A percentile compares a stretch with the other conserved stretches of the same genome.
These are phyloP conservation scores for Sminthurinus aureus DNA, from an alignment of 2,888 invertebrate genomes.

Conservation along the genomic window DNA sequence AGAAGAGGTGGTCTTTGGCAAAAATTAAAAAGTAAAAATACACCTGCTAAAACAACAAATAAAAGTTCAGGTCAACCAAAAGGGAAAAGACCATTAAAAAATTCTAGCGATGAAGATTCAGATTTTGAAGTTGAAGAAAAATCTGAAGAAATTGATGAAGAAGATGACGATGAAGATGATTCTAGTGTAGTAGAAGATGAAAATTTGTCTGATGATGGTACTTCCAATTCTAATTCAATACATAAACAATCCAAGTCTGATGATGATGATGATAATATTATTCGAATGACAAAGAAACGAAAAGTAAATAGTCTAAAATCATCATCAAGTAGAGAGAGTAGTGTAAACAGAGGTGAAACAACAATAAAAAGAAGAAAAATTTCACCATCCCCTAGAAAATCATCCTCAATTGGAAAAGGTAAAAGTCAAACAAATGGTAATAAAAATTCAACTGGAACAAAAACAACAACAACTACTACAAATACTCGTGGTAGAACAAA, in stretches of 20 bases:
- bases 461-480: too few species aligned
- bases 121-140: slow-evolving; percentile 66
- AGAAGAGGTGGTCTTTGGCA: slow-evolving; percentile 58
- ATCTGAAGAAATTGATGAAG: slow-evolving; percentile 41
- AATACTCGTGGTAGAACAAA: slow-evolving; percentile 26
- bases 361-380: not conserved
- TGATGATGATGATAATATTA: not conserved
- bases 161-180: slow-evolving; percentile 22
- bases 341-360: not conserved
- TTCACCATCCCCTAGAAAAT: not conserved
- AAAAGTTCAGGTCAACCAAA: slow-evolving; percentile 15
- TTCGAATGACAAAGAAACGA: not conserved
- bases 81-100: slow-evolving; percentile 46
- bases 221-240: not conserved
- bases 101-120: slow-evolving; percentile 67
- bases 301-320: slow-evolving; percentile 14
- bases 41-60: slow-evolving; percentile 40
- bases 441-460: slow-evolving; percentile 4
- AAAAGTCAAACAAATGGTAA: not conserved
- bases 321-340: slow-evolving; percentile 13
- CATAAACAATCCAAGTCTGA: slow-evolving; percentile 7
- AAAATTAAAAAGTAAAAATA: slow-evolving; percentile 46
- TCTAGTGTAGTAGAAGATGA: not conserved
- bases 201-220: not conserved
- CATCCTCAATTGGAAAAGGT: not conserved